Conservation (phyloP, 2,113 vertebrate species). For the Carettochelys insculpta region DNA sequence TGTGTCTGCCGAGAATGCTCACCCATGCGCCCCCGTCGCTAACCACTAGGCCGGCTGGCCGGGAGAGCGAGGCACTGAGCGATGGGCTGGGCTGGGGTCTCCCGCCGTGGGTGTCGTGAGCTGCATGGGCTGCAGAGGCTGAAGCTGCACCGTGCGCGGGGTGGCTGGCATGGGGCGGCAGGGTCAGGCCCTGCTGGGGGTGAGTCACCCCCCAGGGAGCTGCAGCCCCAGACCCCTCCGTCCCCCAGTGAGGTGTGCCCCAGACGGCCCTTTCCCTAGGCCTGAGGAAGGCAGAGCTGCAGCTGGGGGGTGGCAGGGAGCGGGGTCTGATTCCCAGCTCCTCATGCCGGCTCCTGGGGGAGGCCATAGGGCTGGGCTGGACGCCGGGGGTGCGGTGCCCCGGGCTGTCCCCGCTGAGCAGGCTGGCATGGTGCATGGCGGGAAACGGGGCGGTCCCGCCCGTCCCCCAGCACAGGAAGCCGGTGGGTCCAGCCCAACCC, state of each 20-base stretch:
- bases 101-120: neutral
- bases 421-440: accelerated
- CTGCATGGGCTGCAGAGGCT: neutral
- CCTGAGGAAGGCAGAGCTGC: too few relatives aligned
- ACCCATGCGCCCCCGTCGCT: neutral
- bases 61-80: neutral
- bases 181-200: accelerated
- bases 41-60: neutral
- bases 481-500: neutral
- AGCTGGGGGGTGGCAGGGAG: too few relatives aligned
- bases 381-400: too few relatives aligned
- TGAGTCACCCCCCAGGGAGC: accelerated
- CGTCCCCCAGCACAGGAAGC: neutral
- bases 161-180: too few relatives aligned
- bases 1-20: too few relatives aligned
- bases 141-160: neutral
- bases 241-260: too few relatives aligned
- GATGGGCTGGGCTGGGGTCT: neutral
- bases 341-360: too few relatives aligned
- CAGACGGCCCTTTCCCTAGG: too few relatives aligned
- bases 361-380: neutral
- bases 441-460: neutral
- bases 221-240: neutral
- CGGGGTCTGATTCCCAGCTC: too few relatives aligned
- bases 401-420: too few relatives aligned